Conservation (phyloP, 2,113 vertebrate genomes). For the Phasianus colchicus region DNA sequence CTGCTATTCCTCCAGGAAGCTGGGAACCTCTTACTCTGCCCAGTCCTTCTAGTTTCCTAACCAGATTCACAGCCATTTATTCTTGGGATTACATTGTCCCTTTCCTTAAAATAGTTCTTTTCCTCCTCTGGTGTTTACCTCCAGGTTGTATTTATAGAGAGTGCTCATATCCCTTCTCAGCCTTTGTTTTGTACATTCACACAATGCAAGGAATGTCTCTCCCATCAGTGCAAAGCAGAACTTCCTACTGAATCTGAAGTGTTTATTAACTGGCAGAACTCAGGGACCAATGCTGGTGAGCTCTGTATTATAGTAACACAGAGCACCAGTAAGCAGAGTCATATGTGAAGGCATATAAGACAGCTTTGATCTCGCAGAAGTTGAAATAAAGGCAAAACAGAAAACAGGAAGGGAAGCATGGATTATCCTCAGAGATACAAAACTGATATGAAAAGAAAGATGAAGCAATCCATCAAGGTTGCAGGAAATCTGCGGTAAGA, state of each 20-base stretch:
- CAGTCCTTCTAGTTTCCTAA: constrained; percentile 9
- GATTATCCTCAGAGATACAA: neutral
- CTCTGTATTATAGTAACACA: neutral
- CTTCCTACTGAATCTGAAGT: constrained; percentile 29
- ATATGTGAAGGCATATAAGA: neutral
- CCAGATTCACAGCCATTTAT: constrained; percentile 13
- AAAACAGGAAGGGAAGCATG: neutral
- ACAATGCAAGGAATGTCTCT: constrained; percentile 62
- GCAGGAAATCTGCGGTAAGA: constrained; percentile 16
- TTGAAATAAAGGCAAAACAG: neutral
- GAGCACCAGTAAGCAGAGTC: neutral
- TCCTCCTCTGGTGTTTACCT: constrained; percentile 66
- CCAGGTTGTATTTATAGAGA: constrained; percentile 68
- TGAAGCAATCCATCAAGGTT: neutral
- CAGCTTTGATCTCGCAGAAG: neutral
- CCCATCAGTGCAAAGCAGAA: constrained; percentile 44
- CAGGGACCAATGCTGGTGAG: neutral
- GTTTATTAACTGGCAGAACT: neutral
- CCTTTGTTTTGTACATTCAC: constrained; percentile 59
- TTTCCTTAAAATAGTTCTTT: constrained; percentile 67
- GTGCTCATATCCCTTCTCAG: constrained; percentile 64
- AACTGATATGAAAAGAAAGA: neutral
- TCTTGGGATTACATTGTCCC: constrained; percentile 60
- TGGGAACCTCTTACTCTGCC: neutral
- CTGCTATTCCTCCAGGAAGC: neutral